Evolutionary conservation across 2,797 vertebrate genomes (phyloP).

Genomic region (Siniperca undulata): DNA sequence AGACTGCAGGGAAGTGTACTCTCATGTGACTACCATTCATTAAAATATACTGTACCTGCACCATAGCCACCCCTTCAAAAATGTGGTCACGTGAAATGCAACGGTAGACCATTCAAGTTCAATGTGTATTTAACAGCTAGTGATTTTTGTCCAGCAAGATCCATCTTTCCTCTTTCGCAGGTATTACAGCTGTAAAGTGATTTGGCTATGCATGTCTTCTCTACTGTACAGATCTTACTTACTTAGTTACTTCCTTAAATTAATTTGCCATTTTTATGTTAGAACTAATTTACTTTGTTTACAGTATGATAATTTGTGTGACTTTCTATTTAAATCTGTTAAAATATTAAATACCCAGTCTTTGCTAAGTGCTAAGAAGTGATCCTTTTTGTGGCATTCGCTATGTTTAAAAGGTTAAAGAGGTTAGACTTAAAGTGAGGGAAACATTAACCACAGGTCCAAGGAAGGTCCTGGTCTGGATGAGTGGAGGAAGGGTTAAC

Average conservation of each 20-base stretch:
- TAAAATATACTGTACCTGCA: background rate
- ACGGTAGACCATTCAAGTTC: background rate
- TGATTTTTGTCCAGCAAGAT: background rate
- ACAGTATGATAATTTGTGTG: background rate
- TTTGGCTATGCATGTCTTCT: background rate
- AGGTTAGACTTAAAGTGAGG: constrained; percentile 14
- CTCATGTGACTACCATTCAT: constrained; percentile 69
- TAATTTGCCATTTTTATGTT: background rate
- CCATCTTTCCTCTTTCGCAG: background rate
- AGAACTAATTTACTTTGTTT: background rate
- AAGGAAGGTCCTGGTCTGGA: constrained; percentile 59
- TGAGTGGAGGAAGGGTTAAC: constrained; percentile 43
- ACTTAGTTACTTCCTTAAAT: background rate
- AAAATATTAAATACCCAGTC: background rate
- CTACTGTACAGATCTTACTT: background rate
- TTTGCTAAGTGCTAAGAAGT: constrained; percentile 8
- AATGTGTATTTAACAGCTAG: background rate
- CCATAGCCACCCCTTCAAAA: background rate
- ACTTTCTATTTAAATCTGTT: background rate
- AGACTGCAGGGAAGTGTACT: constrained; percentile 77
- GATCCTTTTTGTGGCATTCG: background rate
- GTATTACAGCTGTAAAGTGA: background rate
- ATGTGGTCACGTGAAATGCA: background rate
- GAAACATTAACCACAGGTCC: constrained; percentile 38
- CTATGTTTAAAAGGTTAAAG: constrained; percentile 4